Evolutionary conservation across 2,113 vertebrate genomes (phyloP).

Genomic region (Crotalus helleri): DNA sequence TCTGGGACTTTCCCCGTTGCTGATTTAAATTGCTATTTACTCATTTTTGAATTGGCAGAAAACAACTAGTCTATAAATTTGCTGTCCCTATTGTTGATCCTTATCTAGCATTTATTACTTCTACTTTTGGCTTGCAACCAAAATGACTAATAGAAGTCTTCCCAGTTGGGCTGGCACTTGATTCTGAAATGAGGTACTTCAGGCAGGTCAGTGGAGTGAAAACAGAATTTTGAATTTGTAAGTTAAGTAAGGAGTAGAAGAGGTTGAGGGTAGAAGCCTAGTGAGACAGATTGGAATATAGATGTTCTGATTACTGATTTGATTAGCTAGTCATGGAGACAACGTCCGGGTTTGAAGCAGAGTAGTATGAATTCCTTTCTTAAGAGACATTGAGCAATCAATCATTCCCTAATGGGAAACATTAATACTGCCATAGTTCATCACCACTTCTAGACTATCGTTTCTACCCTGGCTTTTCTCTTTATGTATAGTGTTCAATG

Average conservation of each 20-base stretch:
- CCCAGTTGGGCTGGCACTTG: background rate
- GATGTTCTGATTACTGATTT: background rate
- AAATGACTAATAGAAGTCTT: background rate
- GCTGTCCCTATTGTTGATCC: background rate
- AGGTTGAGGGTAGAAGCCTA: background rate
- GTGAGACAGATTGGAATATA: background rate
- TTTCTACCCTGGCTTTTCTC: background rate
- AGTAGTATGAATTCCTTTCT: background rate
- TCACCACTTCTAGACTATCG: background rate
- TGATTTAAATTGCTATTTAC: background rate
- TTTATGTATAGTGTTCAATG: background rate
- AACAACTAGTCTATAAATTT: background rate
- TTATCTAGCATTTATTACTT: background rate
- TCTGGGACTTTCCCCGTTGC: background rate
- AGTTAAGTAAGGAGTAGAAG: background rate
- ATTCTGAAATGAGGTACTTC: background rate
- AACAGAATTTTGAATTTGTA: background rate
- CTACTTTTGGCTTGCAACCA: background rate
- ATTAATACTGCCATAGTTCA: background rate
- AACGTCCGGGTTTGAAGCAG: background rate
- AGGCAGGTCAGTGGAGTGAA: background rate
- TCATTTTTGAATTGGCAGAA: background rate
- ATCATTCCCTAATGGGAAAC: background rate
- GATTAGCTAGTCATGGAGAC: background rate
- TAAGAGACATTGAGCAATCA: background rate